Evolutionary conservation across 37 sponge, comb jelly and placozoan genomes (phyloP).

Genomic region (Corticium candelabrum): DNA sequence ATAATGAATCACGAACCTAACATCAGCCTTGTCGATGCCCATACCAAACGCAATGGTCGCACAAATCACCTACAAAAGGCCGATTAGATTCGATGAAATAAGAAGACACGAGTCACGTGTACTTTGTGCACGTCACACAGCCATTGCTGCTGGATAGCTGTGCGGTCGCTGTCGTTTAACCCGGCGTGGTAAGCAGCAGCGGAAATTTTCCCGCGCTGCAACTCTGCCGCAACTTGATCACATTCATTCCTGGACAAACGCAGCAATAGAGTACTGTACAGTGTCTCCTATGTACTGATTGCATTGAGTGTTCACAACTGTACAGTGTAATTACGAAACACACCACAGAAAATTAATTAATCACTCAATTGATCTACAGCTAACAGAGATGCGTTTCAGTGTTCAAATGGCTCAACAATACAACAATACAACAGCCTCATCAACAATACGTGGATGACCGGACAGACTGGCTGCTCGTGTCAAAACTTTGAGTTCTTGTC

Average conservation of each 20-base stretch:
- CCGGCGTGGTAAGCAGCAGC: constrained; percentile 91
- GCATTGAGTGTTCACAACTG: too few species aligned
- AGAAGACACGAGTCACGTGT: not conserved
- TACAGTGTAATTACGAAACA: too few species aligned
- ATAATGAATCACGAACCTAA: constrained; percentile 96
- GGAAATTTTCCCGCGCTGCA: constrained; percentile 39
- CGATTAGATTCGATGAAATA: not conserved
- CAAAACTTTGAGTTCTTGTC: too few species aligned
- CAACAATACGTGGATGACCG: too few species aligned
- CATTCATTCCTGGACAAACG: constrained; percentile 59
- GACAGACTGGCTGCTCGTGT: too few species aligned
- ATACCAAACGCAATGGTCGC: constrained; percentile 99
- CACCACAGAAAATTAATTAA: too few species aligned
- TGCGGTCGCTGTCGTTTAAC: constrained; percentile 55
- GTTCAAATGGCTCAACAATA: too few species aligned
- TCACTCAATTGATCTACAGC: too few species aligned
- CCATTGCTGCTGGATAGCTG: constrained; percentile 75
- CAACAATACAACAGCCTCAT: too few species aligned
- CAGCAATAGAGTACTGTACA: too few species aligned
- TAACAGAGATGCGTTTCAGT: too few species aligned
- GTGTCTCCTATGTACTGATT: too few species aligned
- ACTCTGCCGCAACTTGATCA: constrained; percentile 59
- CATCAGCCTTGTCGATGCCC: constrained; percentile 99
- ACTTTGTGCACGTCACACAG: constrained; percentile 65
- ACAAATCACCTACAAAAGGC: constrained; percentile 68